Conservation (phyloP, 2,113 vertebrate species). For the Catharus minimus region DNA sequence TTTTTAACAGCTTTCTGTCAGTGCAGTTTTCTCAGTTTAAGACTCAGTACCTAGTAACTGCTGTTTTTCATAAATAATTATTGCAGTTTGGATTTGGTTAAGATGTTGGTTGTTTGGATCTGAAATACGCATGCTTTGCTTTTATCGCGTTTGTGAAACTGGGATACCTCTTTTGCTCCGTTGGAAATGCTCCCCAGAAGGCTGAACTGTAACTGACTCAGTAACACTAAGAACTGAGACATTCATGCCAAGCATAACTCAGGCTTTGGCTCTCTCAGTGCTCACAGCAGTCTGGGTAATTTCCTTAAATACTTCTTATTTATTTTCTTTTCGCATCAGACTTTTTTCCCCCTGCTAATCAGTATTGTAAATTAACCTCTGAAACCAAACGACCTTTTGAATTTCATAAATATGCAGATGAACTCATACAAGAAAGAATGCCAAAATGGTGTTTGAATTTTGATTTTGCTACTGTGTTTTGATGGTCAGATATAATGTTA, state of each 20-base stretch:
- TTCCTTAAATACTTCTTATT: slow-evolving; percentile 5
- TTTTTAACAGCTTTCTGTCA: background rate
- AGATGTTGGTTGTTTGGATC: background rate
- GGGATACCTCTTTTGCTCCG: background rate
- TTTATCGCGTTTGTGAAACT: background rate
- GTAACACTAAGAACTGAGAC: background rate
- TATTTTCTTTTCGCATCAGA: slow-evolving; percentile 3
- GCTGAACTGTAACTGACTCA: background rate
- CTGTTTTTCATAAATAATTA: background rate
- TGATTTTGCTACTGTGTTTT: background rate
- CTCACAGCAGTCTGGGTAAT: background rate
- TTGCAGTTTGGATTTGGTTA: background rate
- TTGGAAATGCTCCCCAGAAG: background rate
- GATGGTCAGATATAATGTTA: background rate
- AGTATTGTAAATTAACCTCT: background rate
- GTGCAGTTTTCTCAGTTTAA: background rate
- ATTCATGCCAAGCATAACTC: slow-evolving; percentile 6
- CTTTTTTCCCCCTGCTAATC: background rate
- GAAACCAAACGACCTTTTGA: background rate
- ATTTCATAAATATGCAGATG: background rate
- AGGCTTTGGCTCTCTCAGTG: background rate
- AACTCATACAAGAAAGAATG: background rate
- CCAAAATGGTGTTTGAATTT: background rate
- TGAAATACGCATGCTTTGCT: background rate
- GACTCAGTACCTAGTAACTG: background rate